Conservation (phyloP, 1,140 invertebrate genomes). For the Aphis gossypii region DNA sequence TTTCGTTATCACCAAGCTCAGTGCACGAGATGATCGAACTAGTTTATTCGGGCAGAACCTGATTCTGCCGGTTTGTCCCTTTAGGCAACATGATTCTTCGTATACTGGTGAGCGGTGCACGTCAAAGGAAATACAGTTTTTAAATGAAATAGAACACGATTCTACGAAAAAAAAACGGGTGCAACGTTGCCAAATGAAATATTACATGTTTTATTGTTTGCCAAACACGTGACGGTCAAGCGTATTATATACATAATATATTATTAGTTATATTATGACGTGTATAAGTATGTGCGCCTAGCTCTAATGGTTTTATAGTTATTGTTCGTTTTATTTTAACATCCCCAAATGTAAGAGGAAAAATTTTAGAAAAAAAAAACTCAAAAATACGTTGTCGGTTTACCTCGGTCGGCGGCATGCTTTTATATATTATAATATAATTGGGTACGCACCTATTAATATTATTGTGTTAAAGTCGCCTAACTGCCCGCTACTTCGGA, state of each 20-base stretch:
- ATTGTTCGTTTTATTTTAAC: conserved; percentile 9
- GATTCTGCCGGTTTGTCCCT: conserved; percentile 17
- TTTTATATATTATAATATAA: background rate
- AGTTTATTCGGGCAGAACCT: conserved; percentile 20
- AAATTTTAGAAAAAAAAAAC: background rate
- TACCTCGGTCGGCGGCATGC: background rate
- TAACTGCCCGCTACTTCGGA: background rate
- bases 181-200: conserved; percentile 30
- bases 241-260: background rate
- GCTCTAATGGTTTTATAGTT: background rate
- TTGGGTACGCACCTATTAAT: background rate
- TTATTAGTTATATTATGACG: background rate
- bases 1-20: conserved; percentile 17
- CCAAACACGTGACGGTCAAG: conserved; percentile 30
- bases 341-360: background rate
- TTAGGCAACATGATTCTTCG: conserved; percentile 33
- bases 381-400: background rate
- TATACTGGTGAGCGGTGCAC: background rate
- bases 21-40: conserved; percentile 2
- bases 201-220: conserved; percentile 25
- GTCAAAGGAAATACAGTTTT: conserved; percentile 20
- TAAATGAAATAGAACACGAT: conserved; percentile 17
- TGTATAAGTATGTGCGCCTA: background rate
- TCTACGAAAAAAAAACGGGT: conserved; percentile 38
- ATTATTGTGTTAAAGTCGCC: background rate